These are phyloP conservation scores for Drosophila navojoa DNA, from an alignment of 1,140 invertebrate genomes.

Conservation along the genomic window DNA sequence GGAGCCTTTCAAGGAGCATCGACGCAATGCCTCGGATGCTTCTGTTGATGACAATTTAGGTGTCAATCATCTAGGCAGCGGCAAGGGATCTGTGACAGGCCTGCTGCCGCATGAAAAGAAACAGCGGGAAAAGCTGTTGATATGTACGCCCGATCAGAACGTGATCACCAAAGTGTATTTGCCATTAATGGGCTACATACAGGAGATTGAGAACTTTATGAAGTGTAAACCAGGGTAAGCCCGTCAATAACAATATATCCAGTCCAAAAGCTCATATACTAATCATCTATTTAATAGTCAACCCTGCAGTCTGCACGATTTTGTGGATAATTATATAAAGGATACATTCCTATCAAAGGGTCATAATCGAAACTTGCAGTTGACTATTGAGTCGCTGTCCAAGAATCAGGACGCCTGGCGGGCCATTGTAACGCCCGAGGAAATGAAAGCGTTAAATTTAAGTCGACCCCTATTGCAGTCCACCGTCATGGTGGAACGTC, in stretches of 20 bases:
- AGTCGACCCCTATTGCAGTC: constrained; percentile 88
- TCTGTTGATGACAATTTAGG: constrained; percentile 73
- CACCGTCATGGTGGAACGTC: constrained; percentile 88
- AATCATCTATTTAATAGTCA: constrained; percentile 48
- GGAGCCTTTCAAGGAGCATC: constrained; percentile 87
- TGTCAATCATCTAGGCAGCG: constrained; percentile 55
- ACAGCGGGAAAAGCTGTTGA: constrained; percentile 85
- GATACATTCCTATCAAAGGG: constrained; percentile 88
- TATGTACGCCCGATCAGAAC: constrained; percentile 89
- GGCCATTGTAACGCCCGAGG: constrained; percentile 88
- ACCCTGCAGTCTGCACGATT: constrained; percentile 89
- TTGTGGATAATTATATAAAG: constrained; percentile 90
- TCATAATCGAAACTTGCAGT: constrained; percentile 85
- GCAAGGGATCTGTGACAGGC: constrained; percentile 62
- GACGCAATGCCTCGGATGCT: constrained; percentile 81
- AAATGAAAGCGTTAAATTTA: constrained; percentile 86
- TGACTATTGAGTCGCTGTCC: constrained; percentile 88
- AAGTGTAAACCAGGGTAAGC: constrained; percentile 87
- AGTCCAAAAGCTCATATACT: neutral
- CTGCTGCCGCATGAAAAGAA: constrained; percentile 68
- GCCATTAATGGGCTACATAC: constrained; percentile 90
- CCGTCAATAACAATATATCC: neutral
- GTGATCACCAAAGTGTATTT: constrained; percentile 91
- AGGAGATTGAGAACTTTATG: constrained; percentile 90
- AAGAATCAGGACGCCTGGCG: constrained; percentile 91